A percentile compares a stretch with the other conserved stretches of the same genome.
phyloP scores from a whole-genome alignment of 2,888 invertebrate genomes.

The Drosophila robusta region DNA sequence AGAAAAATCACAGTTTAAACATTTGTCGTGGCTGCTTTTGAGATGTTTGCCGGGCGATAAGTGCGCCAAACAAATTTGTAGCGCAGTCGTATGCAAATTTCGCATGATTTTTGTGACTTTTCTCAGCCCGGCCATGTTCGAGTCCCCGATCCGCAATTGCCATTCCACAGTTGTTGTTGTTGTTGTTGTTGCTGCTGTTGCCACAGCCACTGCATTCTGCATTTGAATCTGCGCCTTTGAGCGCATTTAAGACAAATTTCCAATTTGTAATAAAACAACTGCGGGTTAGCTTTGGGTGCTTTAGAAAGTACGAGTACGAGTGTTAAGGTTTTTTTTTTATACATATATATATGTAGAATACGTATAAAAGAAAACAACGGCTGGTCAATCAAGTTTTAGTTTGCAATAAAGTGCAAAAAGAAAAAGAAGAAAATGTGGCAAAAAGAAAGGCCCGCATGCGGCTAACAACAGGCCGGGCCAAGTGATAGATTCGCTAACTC shows the following conservation, averaged over 20 bases:
- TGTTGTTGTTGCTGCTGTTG: too few relatives aligned
- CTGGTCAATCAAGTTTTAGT: constrained; percentile 60
- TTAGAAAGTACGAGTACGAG: constrained; percentile 60
- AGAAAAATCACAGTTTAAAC: constrained; percentile 18
- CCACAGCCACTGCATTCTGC: constrained; percentile 17
- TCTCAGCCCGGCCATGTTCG: background rate
- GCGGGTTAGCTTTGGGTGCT: constrained; percentile 38
- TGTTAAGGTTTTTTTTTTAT: constrained; percentile 25
- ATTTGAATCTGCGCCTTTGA: constrained; percentile 40
- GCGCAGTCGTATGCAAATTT: constrained; percentile 48
- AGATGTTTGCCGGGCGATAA: constrained; percentile 46
- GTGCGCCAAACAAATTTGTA: constrained; percentile 43
- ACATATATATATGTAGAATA: constrained; percentile 31
- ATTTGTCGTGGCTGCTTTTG: constrained; percentile 52
- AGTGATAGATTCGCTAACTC: constrained; percentile 69
- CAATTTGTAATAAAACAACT: constrained; percentile 65
- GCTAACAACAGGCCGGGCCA: constrained; percentile 24
- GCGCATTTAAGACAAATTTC: constrained; percentile 60
- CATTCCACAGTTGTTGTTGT: background rate
- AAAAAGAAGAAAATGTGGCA: constrained; percentile 22
- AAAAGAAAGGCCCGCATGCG: constrained; percentile 58
- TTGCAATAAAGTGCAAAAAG: constrained; percentile 38
- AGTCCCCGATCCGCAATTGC: background rate
- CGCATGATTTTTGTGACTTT: constrained; percentile 53
- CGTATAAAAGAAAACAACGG: constrained; percentile 29